phyloP scores from a whole-genome alignment of 92 coral and sea anemone species.

The Pocillopora meandrina region DNA sequence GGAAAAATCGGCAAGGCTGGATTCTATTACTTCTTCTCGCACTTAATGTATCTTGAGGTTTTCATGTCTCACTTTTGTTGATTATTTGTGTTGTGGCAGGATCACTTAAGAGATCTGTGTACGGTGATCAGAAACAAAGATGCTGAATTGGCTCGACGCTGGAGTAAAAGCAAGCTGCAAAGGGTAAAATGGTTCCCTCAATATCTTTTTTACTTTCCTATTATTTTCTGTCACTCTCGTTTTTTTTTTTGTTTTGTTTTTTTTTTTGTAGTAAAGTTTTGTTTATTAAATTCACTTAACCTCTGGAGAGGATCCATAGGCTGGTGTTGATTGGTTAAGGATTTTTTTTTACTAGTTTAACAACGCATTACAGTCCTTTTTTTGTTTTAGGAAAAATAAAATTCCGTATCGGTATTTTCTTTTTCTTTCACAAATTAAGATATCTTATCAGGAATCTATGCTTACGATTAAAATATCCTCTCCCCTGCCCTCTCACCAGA shows the following conservation, averaged over 20 bases:
- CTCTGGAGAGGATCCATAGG: too few relatives aligned
- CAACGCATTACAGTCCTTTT: too few relatives aligned
- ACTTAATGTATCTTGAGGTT: background rate
- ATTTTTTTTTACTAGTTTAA: too few relatives aligned
- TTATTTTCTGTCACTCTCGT: too few relatives aligned
- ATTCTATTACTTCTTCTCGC: too few relatives aligned
- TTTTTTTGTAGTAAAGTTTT: background rate
- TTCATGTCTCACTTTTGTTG: background rate
- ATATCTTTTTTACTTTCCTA: too few relatives aligned
- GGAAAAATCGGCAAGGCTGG: too few relatives aligned
- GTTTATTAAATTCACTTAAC: background rate
- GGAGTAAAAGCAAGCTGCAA: constrained; percentile 83
- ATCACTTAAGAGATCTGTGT: constrained; percentile 67
- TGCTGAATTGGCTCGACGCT: constrained; percentile 51
- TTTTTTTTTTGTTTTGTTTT: too few relatives aligned
- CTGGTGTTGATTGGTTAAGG: too few relatives aligned
- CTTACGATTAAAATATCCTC: background rate
- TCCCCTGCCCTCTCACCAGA: constrained; percentile 61
- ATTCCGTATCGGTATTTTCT: too few relatives aligned
- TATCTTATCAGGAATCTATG: background rate
- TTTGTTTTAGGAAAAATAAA: too few relatives aligned
- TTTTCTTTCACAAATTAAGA: too few relatives aligned
- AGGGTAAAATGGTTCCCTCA: constrained; percentile 49
- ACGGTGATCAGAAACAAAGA: constrained; percentile 79
- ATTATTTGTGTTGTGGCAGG: constrained; percentile 39